Evolutionary conservation across 2,888 invertebrate genomes (phyloP).

Genomic region (Drosophila meridiana): DNA sequence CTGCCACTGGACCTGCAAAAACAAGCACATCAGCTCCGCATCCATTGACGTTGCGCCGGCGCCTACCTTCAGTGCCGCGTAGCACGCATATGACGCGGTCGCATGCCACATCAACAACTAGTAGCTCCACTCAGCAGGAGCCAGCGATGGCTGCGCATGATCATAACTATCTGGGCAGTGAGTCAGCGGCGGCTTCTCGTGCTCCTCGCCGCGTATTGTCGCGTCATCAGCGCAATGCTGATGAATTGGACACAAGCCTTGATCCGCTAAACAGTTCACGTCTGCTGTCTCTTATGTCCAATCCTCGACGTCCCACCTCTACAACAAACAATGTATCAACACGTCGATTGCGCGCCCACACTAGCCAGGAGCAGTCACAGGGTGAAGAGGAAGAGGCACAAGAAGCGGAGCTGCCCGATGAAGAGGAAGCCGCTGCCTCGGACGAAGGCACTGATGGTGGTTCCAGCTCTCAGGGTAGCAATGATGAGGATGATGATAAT

Average conservation of each 20-base stretch:
- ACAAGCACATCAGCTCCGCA: constrained; percentile 63
- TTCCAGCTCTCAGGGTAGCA: constrained; percentile 67
- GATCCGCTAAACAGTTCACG: constrained; percentile 76
- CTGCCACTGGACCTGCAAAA: constrained; percentile 46
- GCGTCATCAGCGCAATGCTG: constrained; percentile 84
- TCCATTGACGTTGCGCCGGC: constrained; percentile 72
- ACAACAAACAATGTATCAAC: constrained; percentile 65
- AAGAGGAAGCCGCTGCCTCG: constrained; percentile 77
- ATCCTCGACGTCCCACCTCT: constrained; percentile 79
- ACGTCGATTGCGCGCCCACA: constrained; percentile 74
- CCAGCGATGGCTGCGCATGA: constrained; percentile 75
- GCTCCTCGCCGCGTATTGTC: constrained; percentile 83
- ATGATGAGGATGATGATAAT: constrained; percentile 55
- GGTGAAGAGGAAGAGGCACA: constrained; percentile 59
- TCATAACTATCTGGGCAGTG: constrained; percentile 84
- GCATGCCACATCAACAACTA: constrained; percentile 81
- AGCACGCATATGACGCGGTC: constrained; percentile 82
- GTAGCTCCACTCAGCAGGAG: constrained; percentile 41
- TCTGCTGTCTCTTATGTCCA: constrained; percentile 60
- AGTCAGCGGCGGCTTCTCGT: constrained; percentile 74
- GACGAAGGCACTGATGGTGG: constrained; percentile 83
- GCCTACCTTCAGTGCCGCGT: constrained; percentile 55
- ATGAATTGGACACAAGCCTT: constrained; percentile 81
- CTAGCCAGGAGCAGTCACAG: constrained; percentile 79
- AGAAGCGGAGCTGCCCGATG: constrained; percentile 45